Evolutionary conservation across 2,113 vertebrate genomes (phyloP).

Genomic region (Eudorcas thomsonii): DNA sequence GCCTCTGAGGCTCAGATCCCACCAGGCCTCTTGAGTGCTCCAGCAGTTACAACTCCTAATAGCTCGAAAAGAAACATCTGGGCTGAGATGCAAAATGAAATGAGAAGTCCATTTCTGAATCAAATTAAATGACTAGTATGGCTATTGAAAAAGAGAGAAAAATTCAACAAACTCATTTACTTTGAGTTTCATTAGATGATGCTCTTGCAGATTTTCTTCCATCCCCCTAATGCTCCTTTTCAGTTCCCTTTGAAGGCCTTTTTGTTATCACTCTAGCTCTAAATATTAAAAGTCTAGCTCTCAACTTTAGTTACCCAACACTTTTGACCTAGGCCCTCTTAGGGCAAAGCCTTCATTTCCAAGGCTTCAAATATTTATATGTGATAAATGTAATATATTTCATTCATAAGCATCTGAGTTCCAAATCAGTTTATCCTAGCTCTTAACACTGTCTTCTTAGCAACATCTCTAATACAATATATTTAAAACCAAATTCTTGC

Average conservation of each 20-base stretch:
- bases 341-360: background rate
- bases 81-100: background rate
- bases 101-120: background rate
- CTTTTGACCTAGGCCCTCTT: background rate
- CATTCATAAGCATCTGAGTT: background rate
- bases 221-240: background rate
- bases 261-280: background rate
- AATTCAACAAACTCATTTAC: background rate
- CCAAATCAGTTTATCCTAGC: background rate
- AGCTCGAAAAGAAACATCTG: background rate
- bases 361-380: background rate
- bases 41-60: background rate
- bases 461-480: background rate
- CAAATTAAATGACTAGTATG: background rate
- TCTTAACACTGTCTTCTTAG: background rate
- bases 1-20: too few species aligned
- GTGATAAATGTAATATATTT: background rate
- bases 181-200: background rate
- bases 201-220: background rate
- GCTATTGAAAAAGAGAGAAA: background rate
- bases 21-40: background rate
- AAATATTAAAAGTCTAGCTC: background rate
- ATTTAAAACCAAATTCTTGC: background rate
- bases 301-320: background rate
- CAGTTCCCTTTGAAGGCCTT: background rate